Evolutionary conservation across 2,113 vertebrate genomes (phyloP).

Genomic region (Amblyopsis rosae): DNA sequence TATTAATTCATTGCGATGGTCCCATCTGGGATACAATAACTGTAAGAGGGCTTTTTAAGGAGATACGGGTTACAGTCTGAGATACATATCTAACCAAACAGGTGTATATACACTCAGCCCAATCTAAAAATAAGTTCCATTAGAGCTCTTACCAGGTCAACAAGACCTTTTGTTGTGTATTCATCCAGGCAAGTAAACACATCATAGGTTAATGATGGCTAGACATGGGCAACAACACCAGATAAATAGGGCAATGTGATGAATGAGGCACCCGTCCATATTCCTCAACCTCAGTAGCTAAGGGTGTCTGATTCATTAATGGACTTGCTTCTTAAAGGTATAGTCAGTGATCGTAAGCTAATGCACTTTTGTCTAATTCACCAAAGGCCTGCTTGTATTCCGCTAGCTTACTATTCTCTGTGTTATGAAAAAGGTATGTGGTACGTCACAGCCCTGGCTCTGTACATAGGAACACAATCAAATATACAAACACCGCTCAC

Average conservation of each 20-base stretch:
- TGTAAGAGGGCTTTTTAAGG: background rate
- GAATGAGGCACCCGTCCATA: background rate
- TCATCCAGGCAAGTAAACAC: background rate
- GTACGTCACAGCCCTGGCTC: too few species aligned
- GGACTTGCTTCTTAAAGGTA: too few species aligned
- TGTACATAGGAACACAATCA: too few species aligned
- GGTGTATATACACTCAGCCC: background rate
- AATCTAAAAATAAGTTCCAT: background rate
- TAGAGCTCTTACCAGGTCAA: background rate
- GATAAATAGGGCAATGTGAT: background rate
- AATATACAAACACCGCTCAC: too few species aligned
- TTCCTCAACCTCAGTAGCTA: background rate
- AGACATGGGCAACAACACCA: background rate
- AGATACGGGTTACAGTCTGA: background rate
- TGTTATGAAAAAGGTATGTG: too few species aligned
- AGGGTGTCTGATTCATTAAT: too few species aligned
- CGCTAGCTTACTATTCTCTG: too few species aligned
- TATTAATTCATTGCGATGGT: background rate
- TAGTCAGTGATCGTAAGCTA: too few species aligned
- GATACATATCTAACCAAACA: background rate
- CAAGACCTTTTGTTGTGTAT: background rate
- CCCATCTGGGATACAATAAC: slow-evolving; percentile 2
- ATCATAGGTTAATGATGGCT: background rate
- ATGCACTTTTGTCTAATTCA: background rate
- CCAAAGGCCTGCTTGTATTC: background rate